Evolutionary conservation across 2,113 vertebrate species (phyloP), one percentile per base, ranked within the genome.

Genomic region (Urocolius indicus): DNA sequence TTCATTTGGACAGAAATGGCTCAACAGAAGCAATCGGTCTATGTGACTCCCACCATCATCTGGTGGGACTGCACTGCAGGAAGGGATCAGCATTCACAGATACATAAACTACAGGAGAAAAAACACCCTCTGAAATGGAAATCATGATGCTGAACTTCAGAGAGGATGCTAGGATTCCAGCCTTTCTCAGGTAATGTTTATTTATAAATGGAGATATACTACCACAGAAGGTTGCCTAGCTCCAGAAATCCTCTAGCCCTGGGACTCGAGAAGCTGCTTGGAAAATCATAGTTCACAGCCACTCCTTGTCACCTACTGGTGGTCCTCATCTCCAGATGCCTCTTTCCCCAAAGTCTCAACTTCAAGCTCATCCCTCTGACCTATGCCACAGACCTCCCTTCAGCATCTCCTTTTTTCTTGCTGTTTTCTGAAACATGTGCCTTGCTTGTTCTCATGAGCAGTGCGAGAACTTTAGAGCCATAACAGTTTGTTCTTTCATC

Each of bases 111-210:
- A 5, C 19, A 55, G 45, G 38, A 73, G 29, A 3, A 84, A 43
- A 55, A 8, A 4, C 45, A 9, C 1, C 65, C 73, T 66, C 65
- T n/a, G 68, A 24, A 77, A 38, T 26, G 51, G 93, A 48, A 81
- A 84, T 48, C 1, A 5, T 2, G 11, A 61, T 77, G 13, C 45
- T 7, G 24, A 61, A 21, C 11, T 14, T 15, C 1, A 11, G 16
- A 5, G 22, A n/a, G 49, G 49, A 14, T 6, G 1, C 27, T 2
- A 26, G 41, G 61, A 41, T 2, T 16, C 61, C 17, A 57, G 52
- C 8, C 32, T 6, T 45, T 26, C 51, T 62, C 5, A 0, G 5
- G 1, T 15, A 0, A 2, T 16, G 23, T 38, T 52, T 21, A 26
- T 16, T 58, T 30, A 27, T 22, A 7, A 36, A 3, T 5, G 29